Evolutionary conservation across 2,113 vertebrate species (phyloP).

Genomic region (Erythrolamprus reginae): DNA sequence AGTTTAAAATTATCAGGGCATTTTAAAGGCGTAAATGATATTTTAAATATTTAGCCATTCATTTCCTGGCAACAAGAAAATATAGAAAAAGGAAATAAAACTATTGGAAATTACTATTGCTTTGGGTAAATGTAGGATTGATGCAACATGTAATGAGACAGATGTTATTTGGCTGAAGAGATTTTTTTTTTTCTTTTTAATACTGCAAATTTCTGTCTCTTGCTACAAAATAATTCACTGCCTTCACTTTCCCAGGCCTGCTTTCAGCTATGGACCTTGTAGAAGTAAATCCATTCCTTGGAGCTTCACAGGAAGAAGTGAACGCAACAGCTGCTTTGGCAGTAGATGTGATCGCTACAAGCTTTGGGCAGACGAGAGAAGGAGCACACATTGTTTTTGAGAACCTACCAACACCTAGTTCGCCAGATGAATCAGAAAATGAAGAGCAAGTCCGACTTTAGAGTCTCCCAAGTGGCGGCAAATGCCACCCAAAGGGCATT

Average conservation of each 20-base stretch:
- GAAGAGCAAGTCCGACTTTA: constrained; percentile 75
- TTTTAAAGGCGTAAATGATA: not conserved
- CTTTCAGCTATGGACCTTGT: constrained; percentile 92
- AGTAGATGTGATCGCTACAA: constrained; percentile 86
- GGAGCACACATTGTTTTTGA: constrained; percentile 75
- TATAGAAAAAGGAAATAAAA: not conserved
- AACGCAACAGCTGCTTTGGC: constrained; percentile 82
- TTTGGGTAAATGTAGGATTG: not conserved
- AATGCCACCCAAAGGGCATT: constrained; percentile 44
- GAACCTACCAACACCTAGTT: constrained; percentile 76
- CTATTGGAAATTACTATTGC: not conserved
- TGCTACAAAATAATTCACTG: not conserved
- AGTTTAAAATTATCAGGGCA: not conserved
- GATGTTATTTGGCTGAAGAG: not conserved
- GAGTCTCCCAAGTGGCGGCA: not conserved
- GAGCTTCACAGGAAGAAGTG: constrained; percentile 77
- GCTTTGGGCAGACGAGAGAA: constrained; percentile 89
- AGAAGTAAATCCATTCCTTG: constrained; percentile 90
- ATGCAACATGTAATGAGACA: not conserved
- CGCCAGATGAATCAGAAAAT: constrained; percentile 74
- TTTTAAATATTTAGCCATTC: not conserved
- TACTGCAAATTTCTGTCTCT: not conserved
- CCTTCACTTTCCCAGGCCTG: constrained; percentile 74
- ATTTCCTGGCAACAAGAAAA: not conserved
- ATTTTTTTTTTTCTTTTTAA: not conserved